Percentiles rank a stretch among this genome's conserved stretches.
Evolutionary conservation across 2,888 invertebrate species (phyloP).

Genomic region (Dicyrtomina minuta): DNA sequence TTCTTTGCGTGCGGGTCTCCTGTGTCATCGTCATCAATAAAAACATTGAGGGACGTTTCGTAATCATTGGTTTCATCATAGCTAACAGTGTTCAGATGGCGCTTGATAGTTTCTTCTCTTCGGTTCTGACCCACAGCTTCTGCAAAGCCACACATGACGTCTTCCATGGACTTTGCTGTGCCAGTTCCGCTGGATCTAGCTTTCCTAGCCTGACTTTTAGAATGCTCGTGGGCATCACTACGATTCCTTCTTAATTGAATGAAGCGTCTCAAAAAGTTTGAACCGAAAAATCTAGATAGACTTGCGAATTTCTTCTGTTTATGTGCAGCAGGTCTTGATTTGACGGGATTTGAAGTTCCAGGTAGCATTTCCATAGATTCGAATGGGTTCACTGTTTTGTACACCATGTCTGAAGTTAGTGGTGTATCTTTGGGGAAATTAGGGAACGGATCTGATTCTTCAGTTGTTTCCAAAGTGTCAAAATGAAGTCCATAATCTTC

Average conservation of each 20-base stretch:
- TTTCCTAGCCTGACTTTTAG: conserved; percentile 4
- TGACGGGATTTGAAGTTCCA: not conserved
- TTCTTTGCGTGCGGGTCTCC: too few species aligned
- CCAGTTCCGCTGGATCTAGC: not conserved
- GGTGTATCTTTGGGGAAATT: conserved; percentile 8
- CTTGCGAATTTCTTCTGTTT: conserved; percentile 41
- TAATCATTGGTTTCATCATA: too few species aligned
- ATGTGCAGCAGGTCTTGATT: not conserved
- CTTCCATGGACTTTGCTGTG: conserved; percentile 37
- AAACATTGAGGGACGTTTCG: conserved; percentile 11
- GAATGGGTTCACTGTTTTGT: conserved; percentile 41
- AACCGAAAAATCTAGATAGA: conserved; percentile 44
- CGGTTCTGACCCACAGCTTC: conserved; percentile 45
- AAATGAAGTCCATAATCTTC: conserved; percentile 47
- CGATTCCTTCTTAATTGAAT: conserved; percentile 35
- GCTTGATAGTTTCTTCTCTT: conserved; percentile 33
- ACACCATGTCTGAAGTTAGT: conserved; percentile 41
- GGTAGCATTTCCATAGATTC: conserved; percentile 22
- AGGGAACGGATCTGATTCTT: conserved; percentile 7
- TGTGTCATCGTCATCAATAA: not conserved
- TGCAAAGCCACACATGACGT: conserved; percentile 47
- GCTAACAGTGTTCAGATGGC: not conserved
- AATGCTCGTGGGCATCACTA: conserved; percentile 30
- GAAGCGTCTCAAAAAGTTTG: conserved; percentile 39
- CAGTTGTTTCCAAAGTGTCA: conserved; percentile 45